Evolutionary conservation across 2,888 invertebrate genomes (phyloP), one percentile per base, ranked within the genome.

Genomic region (Heliconius erato): DNA sequence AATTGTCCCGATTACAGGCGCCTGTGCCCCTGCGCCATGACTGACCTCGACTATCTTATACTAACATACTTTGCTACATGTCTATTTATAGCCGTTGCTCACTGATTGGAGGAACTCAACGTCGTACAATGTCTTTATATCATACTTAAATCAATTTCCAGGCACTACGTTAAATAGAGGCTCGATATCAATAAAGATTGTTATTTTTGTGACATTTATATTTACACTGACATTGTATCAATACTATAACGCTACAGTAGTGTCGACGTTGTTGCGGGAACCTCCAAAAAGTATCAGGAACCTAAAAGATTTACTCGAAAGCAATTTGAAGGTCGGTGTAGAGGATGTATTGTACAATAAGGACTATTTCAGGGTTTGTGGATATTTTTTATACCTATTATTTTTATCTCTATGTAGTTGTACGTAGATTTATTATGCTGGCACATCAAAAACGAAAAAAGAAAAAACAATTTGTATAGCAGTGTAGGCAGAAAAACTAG

Each of bases 231-330:
- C 97, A 28, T 91, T 97, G 72, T 97, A 97, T 89, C 97, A 97
- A 88, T 97, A 97, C 90, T 97, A 97, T 90, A 97, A 97, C 71
- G 97, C 97, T 1, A 97, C 97, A 76, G 97, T 97, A 76, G 97
- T 97, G 1, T 97, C 97, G 0, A 96, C 97, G 0, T 89, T 97
- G 82, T 91, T 97, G 63, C 96, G 96, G 89, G 97, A 97, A 81
- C 95, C 97, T 23, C 96, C 97, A 0, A 96, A 96, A 86, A 96
- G 96, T 40, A 97, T 97, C 72, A 96, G 94, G 83, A 97, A 96
- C 5, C 87, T 97, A 35, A 91, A 94, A 76, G 97, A 97, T 88
- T 89, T 97, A 83, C 88, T 96, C 77, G 91, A 96, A 49, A 97
- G 97, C 84, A 94, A 96, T 32, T 88, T 97, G 83, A 94, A 96